A percentile compares a stretch with the other conserved stretches of the same genome.
Evolutionary conservation across 2,797 vertebrate genomes (phyloP).

Genomic region (Mormyrus proboscirostris): DNA sequence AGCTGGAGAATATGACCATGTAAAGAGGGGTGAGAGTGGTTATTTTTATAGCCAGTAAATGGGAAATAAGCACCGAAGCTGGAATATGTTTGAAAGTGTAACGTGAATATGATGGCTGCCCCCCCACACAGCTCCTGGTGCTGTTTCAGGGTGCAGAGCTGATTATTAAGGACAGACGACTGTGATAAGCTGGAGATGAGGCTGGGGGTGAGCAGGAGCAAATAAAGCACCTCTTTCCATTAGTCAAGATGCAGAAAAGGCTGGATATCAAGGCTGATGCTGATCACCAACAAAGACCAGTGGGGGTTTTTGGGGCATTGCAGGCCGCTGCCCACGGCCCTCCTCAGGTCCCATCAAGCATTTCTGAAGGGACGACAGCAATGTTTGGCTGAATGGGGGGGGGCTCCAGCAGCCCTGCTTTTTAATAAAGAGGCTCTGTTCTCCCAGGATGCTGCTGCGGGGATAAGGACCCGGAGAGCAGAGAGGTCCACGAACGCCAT

Average conservation of each 20-base stretch:
- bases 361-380: not conserved
- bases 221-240: not conserved
- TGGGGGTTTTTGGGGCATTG: not conserved
- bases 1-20: not conserved
- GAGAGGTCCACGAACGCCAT: not conserved
- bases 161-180: not conserved
- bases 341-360: not conserved
- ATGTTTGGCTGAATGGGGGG: not conserved
- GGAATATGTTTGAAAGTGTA: not conserved
- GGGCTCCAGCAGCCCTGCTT: not conserved
- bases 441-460: not conserved
- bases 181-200: not conserved
- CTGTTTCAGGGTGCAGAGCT: not conserved
- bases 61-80: not conserved
- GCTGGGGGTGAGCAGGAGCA: not conserved
- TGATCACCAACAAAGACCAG: not conserved
- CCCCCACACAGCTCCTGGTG: not conserved
- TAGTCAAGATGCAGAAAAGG: not conserved
- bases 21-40: not conserved
- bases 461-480: not conserved
- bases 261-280: not conserved
- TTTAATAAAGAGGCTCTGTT: not conserved
- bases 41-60: constrained; percentile 8
- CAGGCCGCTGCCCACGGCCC: not conserved
- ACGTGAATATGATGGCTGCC: not conserved